Base-by-base conservation (phyloP, 35 echinoderm and acorn worm genomes). In the Ptychodera flava region DNA sequence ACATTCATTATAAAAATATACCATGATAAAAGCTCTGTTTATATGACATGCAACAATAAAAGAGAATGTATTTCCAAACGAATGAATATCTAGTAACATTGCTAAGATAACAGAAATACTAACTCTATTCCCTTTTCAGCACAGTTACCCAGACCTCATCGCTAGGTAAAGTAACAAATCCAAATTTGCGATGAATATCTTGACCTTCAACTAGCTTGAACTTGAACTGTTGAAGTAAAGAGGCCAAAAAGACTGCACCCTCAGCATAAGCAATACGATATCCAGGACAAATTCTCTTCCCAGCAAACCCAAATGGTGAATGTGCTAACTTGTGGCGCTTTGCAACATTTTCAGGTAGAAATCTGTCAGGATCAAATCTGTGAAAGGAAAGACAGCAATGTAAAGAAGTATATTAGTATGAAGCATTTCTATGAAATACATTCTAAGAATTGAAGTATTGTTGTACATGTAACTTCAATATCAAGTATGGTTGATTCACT, bases 121-220 rank as follows among this genome's bases (percentile, higher is more conserved):
- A n/a, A n/a, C n/a, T n/a, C n/a, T n/a, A 64, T 64, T 64, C 45
- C 6, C 45, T 6, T 64, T 64, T 64, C 22, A 92, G 84, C 10
- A 91, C 85, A 31, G 85, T 89, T 10, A 92, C 35, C 95, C 95
- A 97, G 35, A 97, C 86, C 76, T 97, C 95, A 29, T 91, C 92
- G 16, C 82, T 83, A 1, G 92, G 89, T 16, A 80, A 36, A 16
- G 95, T 94, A 0, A 97, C 92, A 28, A 97, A 35, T 16, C 89
- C 89, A 45, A 91, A 82, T 10, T 75, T 33, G 0, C 81, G 90
- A 34, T 93, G 87, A 30, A 90, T 77, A 0, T 91, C 90, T 31
- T 92, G 95, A 16, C 95, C 95, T 1, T 91, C 89, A 0, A 94
- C 88, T 0, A 97, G 80, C 14, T 77, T 89, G 85, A 93, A 86